A percentile compares a stretch with the other conserved stretches of the same genome.
Evolutionary conservation across 2,113 vertebrate genomes (phyloP).

Genomic region (Pollachius pollachius): DNA sequence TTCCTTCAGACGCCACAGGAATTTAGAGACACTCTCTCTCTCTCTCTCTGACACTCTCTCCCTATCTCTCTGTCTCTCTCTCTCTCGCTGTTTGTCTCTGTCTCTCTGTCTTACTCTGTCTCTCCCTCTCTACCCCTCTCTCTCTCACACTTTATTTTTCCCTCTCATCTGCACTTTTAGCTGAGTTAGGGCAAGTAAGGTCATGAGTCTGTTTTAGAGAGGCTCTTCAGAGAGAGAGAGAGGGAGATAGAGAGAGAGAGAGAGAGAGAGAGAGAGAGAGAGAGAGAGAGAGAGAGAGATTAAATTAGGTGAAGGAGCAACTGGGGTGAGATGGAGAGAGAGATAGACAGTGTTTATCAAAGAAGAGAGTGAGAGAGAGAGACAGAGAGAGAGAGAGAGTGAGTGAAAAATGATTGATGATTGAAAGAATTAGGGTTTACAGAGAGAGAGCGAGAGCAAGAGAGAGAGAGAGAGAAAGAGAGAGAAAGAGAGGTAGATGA

Average conservation of each 20-base stretch:
- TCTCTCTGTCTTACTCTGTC: slow-evolving; percentile 4
- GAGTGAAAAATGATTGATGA: too few species aligned
- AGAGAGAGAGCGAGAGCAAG: background rate
- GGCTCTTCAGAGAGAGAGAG: slow-evolving; percentile 19
- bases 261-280: background rate
- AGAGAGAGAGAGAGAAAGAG: background rate
- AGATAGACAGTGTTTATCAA: background rate
- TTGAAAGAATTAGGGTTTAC: background rate
- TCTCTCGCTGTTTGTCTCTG: slow-evolving; percentile 21
- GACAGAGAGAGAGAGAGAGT: background rate
- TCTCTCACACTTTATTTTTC: slow-evolving; percentile 46
- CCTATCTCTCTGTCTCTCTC: too few species aligned
- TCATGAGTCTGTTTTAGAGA: slow-evolving; percentile 20
- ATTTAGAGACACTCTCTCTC: slow-evolving; percentile 37
- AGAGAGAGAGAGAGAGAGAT: background rate
- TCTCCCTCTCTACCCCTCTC: too few species aligned
- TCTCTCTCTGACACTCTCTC: slow-evolving; percentile 33
- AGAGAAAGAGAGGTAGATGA: background rate
- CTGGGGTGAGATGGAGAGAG: background rate
- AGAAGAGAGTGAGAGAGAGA: too few species aligned
- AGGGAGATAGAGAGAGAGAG: background rate
- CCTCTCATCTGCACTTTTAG: slow-evolving; percentile 45
- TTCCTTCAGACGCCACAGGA: slow-evolving; percentile 65
- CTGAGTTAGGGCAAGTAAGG: slow-evolving; percentile 45
- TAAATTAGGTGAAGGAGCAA: background rate